Conservation (phyloP, 2,113 vertebrate species). For the Cygnus buccinator region DNA sequence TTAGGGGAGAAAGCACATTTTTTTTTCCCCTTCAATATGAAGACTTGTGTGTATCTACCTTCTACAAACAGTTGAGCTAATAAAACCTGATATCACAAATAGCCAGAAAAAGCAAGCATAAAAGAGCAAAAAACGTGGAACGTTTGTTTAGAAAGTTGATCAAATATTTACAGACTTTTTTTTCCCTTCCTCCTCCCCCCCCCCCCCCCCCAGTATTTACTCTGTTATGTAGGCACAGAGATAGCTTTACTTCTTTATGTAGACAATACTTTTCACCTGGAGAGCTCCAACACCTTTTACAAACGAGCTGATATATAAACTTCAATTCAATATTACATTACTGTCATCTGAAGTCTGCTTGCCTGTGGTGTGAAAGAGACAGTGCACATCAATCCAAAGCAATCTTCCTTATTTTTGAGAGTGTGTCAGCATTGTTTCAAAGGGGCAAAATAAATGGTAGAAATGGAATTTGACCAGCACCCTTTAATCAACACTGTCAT, state of each 20-base stretch:
- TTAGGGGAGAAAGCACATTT: background rate
- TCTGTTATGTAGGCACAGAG: background rate
- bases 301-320: background rate
- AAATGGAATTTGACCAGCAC: background rate
- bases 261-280: background rate
- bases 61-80: background rate
- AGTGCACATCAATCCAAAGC: background rate
- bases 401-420: background rate
- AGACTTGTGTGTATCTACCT: background rate
- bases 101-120: background rate
- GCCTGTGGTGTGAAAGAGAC: background rate
- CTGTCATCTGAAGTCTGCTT: background rate
- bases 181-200: background rate
- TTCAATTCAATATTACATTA: background rate
- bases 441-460: background rate
- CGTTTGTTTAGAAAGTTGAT: slow-evolving; percentile 14
- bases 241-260: background rate
- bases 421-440: background rate
- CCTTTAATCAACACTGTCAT: background rate
- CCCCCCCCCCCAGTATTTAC: background rate
- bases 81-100: background rate
- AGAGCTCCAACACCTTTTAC: background rate
- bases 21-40: background rate
- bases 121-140: background rate
- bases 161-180: background rate